These are phyloP conservation scores for Argyrosomus japonicus DNA, from an alignment of 2,113 vertebrate genomes.

Conservation along the genomic window DNA sequence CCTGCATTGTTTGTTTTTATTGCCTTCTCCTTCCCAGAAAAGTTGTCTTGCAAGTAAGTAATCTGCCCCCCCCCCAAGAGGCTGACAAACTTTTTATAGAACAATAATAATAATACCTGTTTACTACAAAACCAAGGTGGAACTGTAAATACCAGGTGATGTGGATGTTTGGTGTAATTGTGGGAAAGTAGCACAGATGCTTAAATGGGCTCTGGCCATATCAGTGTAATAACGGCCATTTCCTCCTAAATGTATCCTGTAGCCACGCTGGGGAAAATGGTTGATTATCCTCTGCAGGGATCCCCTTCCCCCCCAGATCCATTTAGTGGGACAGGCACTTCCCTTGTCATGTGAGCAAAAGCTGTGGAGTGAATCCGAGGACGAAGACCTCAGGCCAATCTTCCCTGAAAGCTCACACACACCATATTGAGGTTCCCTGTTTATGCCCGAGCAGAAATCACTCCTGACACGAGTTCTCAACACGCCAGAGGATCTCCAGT, in stretches of 20 bases:
- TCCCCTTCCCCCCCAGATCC: slow-evolving; percentile 9
- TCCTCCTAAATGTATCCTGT: slow-evolving; percentile 55
- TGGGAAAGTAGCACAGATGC: slow-evolving; percentile 36
- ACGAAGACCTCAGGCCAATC: slow-evolving; percentile 7
- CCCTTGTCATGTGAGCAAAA: slow-evolving; percentile 57
- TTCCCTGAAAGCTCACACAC: neutral
- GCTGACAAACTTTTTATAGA: slow-evolving; percentile 28
- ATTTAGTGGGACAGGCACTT: slow-evolving; percentile 28
- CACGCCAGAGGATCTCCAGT: slow-evolving; percentile 43
- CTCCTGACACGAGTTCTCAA: slow-evolving; percentile 50
- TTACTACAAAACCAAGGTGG: slow-evolving; percentile 28
- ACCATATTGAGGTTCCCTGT: slow-evolving; percentile 1
- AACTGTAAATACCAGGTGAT: neutral
- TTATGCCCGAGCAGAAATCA: slow-evolving; percentile 36
- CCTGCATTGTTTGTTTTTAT: slow-evolving; percentile 48
- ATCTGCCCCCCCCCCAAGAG: neutral
- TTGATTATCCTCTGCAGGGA: slow-evolving; percentile 30
- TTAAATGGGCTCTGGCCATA: slow-evolving; percentile 23
- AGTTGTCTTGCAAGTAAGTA: slow-evolving; percentile 16
- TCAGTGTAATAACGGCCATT: slow-evolving; percentile 54
- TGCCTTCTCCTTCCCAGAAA: slow-evolving; percentile 25
- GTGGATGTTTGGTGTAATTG: slow-evolving; percentile 12
- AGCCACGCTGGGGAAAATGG: slow-evolving; percentile 28
- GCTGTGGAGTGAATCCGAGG: slow-evolving; percentile 38
- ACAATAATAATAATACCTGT: slow-evolving; percentile 24